Evolutionary conservation across 2,888 invertebrate genomes (phyloP).

Genomic region (Tetragnatha montana): DNA sequence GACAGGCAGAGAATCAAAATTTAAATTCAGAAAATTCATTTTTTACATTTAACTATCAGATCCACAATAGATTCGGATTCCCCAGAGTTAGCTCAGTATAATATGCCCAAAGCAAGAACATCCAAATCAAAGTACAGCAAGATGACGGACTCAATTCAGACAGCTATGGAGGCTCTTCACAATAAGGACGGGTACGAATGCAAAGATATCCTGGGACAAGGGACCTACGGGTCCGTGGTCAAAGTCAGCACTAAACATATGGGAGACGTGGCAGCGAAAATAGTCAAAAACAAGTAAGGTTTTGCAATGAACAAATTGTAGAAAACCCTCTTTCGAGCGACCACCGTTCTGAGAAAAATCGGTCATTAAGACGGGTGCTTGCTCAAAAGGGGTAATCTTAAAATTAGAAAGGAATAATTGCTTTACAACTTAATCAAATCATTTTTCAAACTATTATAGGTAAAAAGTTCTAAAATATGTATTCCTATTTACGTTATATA

Average conservation of each 20-base stretch:
- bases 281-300: slow-evolving; percentile 48
- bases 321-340: too few species aligned
- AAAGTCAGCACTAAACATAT: slow-evolving; percentile 4
- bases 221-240: slow-evolving; percentile 54
- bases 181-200: slow-evolving; percentile 38
- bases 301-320: neutral
- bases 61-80: too few species aligned
- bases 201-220: slow-evolving; percentile 43
- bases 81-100: too few species aligned
- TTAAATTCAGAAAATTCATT: neutral
- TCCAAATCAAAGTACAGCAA: neutral
- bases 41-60: neutral
- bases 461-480: too few species aligned
- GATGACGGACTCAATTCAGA: slow-evolving; percentile 35
- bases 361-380: too few species aligned
- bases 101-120: neutral
- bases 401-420: too few species aligned
- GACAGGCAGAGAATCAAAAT: neutral
- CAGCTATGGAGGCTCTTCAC: slow-evolving; percentile 32
- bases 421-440: too few species aligned
- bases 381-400: too few species aligned
- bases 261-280: slow-evolving; percentile 34
- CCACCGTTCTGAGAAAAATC: too few species aligned
- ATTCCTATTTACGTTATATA: too few species aligned
- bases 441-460: too few species aligned